These are phyloP conservation scores for Acropora yongei DNA, from an alignment of 64 coral and sea anemone species.

Conservation along the genomic window DNA sequence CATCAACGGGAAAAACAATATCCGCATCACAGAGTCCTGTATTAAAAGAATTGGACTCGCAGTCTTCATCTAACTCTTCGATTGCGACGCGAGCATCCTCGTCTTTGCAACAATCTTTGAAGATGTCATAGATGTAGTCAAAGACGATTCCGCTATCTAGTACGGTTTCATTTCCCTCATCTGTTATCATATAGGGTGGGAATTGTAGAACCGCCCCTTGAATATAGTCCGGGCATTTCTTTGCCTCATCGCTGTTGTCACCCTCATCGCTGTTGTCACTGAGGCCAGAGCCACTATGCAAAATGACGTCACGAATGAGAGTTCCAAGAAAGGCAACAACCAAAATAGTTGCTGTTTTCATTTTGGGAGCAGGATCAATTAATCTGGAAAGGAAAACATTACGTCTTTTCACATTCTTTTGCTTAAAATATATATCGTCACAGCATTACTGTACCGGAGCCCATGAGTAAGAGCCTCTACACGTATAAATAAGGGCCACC, in stretches of 20 bases:
- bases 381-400: too few species aligned
- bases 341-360: too few species aligned
- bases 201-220: background rate
- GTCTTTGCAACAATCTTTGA: background rate
- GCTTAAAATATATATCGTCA: too few species aligned
- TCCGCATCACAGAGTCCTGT: background rate
- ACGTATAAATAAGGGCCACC: too few species aligned
- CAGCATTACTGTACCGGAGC: too few species aligned
- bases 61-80: background rate
- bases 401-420: too few species aligned
- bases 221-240: slow-evolving; percentile 25
- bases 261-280: too few species aligned
- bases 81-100: background rate
- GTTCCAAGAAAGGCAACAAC: too few species aligned
- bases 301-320: background rate
- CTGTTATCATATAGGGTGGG: slow-evolving; percentile 33
- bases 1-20: slow-evolving; percentile 38
- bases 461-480: too few species aligned
- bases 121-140: background rate
- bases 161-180: background rate
- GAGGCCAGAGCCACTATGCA: too few species aligned
- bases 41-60: background rate
- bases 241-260: background rate
- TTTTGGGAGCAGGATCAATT: too few species aligned
- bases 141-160: background rate